phyloP scores from a whole-genome alignment of 2,113 vertebrate genomes.

The Trematocara variabile region DNA sequence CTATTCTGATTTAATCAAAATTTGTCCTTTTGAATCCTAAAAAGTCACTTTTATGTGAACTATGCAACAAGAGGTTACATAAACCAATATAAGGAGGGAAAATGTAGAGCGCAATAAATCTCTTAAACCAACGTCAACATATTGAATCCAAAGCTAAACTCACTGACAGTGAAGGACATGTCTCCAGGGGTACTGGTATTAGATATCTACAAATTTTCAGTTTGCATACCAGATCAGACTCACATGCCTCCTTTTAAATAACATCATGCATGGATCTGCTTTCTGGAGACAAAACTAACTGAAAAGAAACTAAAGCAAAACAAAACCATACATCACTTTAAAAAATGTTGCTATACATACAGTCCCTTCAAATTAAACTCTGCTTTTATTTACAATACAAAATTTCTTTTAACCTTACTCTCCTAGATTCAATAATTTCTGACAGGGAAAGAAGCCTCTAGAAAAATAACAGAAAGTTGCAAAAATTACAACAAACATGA shows the following conservation, averaged over 20 bases:
- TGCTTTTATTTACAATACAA: slow-evolving; percentile 65
- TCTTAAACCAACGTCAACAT: slow-evolving; percentile 1
- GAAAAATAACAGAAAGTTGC: background rate
- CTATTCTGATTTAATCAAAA: background rate
- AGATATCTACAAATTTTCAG: slow-evolving; percentile 53
- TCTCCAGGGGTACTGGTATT: slow-evolving; percentile 27
- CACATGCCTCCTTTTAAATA: slow-evolving; percentile 32
- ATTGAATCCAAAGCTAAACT: slow-evolving; percentile 10
- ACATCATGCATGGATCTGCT: slow-evolving; percentile 61
- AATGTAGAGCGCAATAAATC: background rate
- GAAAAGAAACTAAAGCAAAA: slow-evolving; percentile 41
- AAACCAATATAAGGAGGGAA: background rate
- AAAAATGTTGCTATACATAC: slow-evolving; percentile 66
- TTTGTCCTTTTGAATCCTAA: background rate
- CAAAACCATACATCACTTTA: slow-evolving; percentile 57
- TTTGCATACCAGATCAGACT: slow-evolving; percentile 43
- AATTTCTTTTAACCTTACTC: slow-evolving; percentile 28
- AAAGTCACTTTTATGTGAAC: background rate
- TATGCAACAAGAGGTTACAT: background rate
- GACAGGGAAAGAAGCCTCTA: slow-evolving; percentile 14
- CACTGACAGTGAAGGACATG: slow-evolving; percentile 4
- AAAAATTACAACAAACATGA: slow-evolving; percentile 44
- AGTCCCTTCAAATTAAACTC: slow-evolving; percentile 46
- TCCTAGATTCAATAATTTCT: slow-evolving; percentile 25
- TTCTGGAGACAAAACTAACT: slow-evolving; percentile 48